Conservation (phyloP, 2,888 invertebrate species). For the Seira ritae region DNA sequence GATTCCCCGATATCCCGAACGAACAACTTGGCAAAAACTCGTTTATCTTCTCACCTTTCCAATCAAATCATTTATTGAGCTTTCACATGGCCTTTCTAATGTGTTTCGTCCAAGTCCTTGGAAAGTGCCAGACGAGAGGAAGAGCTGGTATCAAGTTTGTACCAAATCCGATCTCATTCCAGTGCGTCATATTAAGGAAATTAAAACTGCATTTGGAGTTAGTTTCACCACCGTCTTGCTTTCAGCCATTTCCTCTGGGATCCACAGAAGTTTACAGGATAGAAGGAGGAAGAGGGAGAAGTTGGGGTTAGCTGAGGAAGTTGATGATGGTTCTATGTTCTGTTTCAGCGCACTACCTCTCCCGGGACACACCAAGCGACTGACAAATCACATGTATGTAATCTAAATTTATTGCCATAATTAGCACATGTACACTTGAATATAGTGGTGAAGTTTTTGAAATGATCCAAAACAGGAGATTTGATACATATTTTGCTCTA, state of each 20-base stretch:
- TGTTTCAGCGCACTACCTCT: conserved; percentile 1
- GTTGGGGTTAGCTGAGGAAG: neutral
- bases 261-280: neutral
- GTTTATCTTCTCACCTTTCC: neutral
- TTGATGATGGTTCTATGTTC: neutral
- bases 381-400: conserved; percentile 27
- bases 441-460: too few species aligned
- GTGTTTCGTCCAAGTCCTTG: neutral
- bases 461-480: too few species aligned
- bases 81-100: conserved; percentile 1
- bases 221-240: conserved; percentile 27
- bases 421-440: too few species aligned
- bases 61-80: neutral
- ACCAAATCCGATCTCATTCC: conserved; percentile 25
- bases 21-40: neutral
- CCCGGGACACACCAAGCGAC: neutral
- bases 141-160: conserved; percentile 16
- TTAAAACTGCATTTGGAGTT: conserved; percentile 26
- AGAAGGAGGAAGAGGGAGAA: neutral
- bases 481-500: too few species aligned
- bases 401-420: too few species aligned
- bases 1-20: neutral
- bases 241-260: conserved; percentile 25
- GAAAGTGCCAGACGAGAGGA: conserved; percentile 22
- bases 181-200: conserved; percentile 16